A percentile compares a stretch with the other conserved stretches of the same genome.
Conservation (phyloP, 53 echinoderm and acorn worm species). For the Patiria pectinifera region DNA sequence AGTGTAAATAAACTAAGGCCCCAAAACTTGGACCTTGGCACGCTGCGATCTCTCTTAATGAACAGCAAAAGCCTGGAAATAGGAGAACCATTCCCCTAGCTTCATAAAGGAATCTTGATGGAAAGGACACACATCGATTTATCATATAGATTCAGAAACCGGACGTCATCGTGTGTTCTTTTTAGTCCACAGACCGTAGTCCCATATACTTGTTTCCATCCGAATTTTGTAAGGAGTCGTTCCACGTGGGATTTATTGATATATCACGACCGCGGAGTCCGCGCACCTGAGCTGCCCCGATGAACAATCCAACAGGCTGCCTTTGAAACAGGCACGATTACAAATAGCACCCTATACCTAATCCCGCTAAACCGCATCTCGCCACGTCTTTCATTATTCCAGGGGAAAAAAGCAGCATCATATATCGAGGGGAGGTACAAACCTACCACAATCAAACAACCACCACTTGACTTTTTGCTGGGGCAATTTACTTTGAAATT, state of each 20-base stretch:
- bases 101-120: not conserved
- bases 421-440: not conserved
- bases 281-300: not conserved
- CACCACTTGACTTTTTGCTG: not conserved
- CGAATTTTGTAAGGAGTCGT: not conserved
- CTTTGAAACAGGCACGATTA: not conserved
- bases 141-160: not conserved
- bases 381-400: not conserved
- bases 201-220: not conserved
- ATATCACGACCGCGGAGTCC: not conserved
- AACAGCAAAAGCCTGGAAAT: not conserved
- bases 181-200: not conserved
- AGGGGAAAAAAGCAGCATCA: not conserved
- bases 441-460: not conserved
- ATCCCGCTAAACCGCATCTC: not conserved
- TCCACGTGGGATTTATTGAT: not conserved
- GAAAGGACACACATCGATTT: not conserved
- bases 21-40: too few species aligned
- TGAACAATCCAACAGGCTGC: not conserved
- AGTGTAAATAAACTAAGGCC: too few species aligned
- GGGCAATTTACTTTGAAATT: conserved; percentile 45
- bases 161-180: not conserved
- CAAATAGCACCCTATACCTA: not conserved
- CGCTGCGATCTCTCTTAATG: not conserved
- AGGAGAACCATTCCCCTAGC: not conserved